phyloP scores from a whole-genome alignment of 2,113 vertebrate species.

The Melanocharis versteri region DNA sequence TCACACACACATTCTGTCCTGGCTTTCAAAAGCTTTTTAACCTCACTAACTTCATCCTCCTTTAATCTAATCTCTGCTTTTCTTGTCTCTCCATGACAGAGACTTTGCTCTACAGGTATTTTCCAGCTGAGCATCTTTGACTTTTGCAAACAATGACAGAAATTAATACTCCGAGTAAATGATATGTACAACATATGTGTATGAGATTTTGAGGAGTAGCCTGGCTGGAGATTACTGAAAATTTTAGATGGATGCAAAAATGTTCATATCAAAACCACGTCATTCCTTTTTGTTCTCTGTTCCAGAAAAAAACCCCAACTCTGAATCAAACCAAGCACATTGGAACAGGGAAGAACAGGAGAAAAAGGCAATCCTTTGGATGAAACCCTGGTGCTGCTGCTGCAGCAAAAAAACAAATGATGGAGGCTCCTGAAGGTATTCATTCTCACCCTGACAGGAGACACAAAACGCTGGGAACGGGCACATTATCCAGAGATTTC shows the following conservation, averaged over 20 bases:
- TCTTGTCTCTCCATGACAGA: not conserved
- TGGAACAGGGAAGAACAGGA: not conserved
- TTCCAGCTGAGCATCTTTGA: not conserved
- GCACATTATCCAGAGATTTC: not conserved
- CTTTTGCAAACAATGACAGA: not conserved
- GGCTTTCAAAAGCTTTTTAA: not conserved
- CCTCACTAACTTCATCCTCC: not conserved
- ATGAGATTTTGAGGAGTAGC: not conserved
- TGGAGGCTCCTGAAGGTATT: not conserved
- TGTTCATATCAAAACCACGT: not conserved
- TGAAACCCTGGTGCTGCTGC: not conserved
- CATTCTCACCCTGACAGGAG: not conserved
- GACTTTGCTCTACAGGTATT: not conserved
- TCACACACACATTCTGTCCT: not conserved
- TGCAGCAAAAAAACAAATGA: not conserved
- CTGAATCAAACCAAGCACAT: not conserved
- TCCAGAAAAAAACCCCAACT: not conserved
- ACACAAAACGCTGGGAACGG: rapidly evolving
- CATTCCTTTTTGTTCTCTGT: not conserved
- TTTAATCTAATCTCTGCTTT: not conserved
- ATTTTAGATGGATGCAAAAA: not conserved
- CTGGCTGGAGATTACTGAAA: not conserved
- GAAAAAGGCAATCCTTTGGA: not conserved
- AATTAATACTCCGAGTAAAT: not conserved
- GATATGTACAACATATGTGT: rapidly evolving